phyloP scores from a whole-genome alignment of 2,888 invertebrate species.

The Acronicta leporina region DNA sequence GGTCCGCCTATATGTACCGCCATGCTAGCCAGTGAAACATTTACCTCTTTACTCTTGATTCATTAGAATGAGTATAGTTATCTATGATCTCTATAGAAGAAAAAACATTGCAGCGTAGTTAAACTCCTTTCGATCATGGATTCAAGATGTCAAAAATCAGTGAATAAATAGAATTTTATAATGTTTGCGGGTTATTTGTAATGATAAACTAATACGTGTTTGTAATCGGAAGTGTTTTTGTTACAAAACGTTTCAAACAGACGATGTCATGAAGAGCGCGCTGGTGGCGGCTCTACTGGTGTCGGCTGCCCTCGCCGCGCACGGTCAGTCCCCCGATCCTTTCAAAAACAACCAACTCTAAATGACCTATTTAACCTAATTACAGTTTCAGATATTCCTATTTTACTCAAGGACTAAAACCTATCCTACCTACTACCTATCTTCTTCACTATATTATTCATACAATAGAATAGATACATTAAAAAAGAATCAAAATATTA shows the following conservation, averaged over 20 bases:
- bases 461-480: no score
- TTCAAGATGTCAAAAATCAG: constrained; percentile 19
- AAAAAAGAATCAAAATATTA: no score
- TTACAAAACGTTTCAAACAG: constrained; percentile 16
- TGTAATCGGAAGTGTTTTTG: constrained; percentile 20
- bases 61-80: not conserved
- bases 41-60: not conserved
- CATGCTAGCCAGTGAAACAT: no score
- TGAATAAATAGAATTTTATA: constrained; percentile 10
- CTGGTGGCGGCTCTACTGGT: constrained; percentile 36
- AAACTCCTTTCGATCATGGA: not conserved
- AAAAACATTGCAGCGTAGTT: constrained; percentile 1
- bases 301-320: constrained; percentile 41
- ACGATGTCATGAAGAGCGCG: constrained; percentile 50
- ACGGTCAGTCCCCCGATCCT: constrained; percentile 18
- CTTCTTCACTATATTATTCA: no score
- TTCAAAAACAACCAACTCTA: no score
- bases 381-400: no score
- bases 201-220: constrained; percentile 9
- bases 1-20: no score
- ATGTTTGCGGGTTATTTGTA: constrained; percentile 9
- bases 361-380: no score
- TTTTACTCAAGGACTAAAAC: no score
- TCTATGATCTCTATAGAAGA: not conserved
- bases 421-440: no score